phyloP scores from a whole-genome alignment of 2,888 invertebrate species.

The Muscina levida region DNA sequence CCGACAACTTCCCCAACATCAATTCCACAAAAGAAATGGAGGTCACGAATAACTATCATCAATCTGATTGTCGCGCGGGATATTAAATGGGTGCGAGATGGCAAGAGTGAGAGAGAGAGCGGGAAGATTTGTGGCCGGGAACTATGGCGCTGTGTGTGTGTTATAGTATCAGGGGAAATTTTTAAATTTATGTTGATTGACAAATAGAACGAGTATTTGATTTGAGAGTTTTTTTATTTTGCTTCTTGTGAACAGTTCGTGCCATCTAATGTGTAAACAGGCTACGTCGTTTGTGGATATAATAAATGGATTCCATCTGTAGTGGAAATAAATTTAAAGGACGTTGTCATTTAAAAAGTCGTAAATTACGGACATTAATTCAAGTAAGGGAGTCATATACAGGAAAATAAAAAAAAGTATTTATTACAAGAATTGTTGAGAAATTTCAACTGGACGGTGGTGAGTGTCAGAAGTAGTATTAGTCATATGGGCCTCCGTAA shows the following conservation, averaged over 20 bases:
- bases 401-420: no score
- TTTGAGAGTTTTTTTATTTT: constrained; percentile 45
- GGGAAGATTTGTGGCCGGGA: background rate
- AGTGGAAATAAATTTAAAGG: background rate
- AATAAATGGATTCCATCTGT: background rate
- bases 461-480: no score
- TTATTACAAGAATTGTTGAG: no score
- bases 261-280: background rate
- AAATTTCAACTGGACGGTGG: no score
- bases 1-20: background rate
- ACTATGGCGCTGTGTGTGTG: constrained; percentile 41
- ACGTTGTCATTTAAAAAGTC: background rate
- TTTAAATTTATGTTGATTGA: constrained; percentile 58
- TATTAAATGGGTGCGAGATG: background rate
- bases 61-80: constrained; percentile 45
- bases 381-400: no score
- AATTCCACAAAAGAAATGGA: constrained; percentile 42
- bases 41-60: constrained; percentile 63
- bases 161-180: constrained; percentile 51
- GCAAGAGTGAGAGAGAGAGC: background rate
- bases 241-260: background rate
- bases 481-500: no score
- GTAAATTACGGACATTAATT: no score
- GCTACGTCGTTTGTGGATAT: background rate
- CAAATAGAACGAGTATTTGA: constrained; percentile 62